Evolutionary conservation across 2,888 invertebrate species (phyloP), one percentile per base, ranked within the genome.

Genomic region (Sesia apiformis): DNA sequence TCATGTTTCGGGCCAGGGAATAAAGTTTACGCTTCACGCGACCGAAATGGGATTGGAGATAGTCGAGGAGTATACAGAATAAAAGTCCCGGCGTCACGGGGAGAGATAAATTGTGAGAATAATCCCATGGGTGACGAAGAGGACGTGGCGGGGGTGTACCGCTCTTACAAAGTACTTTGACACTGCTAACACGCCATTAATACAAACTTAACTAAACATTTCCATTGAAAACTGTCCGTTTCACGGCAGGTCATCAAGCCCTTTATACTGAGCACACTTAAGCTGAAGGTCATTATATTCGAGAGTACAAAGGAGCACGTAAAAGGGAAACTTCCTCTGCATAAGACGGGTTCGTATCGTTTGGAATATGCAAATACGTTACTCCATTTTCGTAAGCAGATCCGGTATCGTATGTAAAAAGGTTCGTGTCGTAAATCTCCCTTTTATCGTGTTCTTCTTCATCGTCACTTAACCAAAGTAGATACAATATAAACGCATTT

Each of bases 321-420:
- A 64, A 69, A 66, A 68, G 67, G 67, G 64, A 72, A 74, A 69
- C 69, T 69, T 70, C 59, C 58, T 40, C 61, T 57, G 56, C 55
- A 39, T 58, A 60, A 65, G 57, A 56, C 61, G 65, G 61, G 68
- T 69, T 63, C 62, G 63, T 69, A 72, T 71, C 67, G 65, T 64
- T 66, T 60, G 60, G 64, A 71, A 73, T 74, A 81, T 78, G 79
- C 70, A 77, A 79, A 81, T 77, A 68, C 61, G 60, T 62, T 66
- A 63, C 69, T 70, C 70, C 65, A 72, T 70, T 78, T 74, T 70
- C 58, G 63, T 63, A 65, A 68, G 69, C 68, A 69, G 64, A 69
- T 67, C 58, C 61, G 56, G 61, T 65, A 62, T 67, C 65, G 61
- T 70, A 64, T 69, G 71, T 71, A 72, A 72, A 72, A 72, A 72